phyloP scores from a whole-genome alignment of 1,140 invertebrate species.

The Drosophila elegans region DNA sequence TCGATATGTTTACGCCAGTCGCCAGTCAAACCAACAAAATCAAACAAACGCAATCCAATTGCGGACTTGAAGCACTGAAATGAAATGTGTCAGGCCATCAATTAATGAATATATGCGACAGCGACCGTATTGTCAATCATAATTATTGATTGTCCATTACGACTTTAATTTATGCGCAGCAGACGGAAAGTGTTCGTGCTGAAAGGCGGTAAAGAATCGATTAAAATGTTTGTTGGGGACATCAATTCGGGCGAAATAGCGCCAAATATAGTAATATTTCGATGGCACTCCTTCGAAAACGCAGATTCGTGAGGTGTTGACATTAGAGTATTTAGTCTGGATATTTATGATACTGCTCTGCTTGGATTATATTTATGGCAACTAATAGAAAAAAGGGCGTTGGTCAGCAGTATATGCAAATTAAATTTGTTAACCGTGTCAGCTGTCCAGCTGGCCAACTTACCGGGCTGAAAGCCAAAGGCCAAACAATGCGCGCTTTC shows the following conservation, averaged over 20 bases:
- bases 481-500: slow-evolving; percentile 66
- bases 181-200: slow-evolving; percentile 61
- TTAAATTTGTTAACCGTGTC: slow-evolving; percentile 63
- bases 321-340: slow-evolving; percentile 51
- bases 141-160: slow-evolving; percentile 79
- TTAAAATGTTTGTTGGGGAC: slow-evolving; percentile 67
- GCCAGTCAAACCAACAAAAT: slow-evolving; percentile 15
- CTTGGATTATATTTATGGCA: slow-evolving; percentile 59
- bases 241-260: slow-evolving; percentile 49
- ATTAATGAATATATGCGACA: slow-evolving; percentile 46
- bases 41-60: slow-evolving; percentile 38
- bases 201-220: slow-evolving; percentile 79
- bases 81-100: slow-evolving; percentile 50
- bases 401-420: slow-evolving; percentile 48
- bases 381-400: slow-evolving; percentile 43
- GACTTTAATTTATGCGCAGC: slow-evolving; percentile 65
- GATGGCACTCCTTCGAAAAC: slow-evolving; percentile 15
- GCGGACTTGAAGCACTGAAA: slow-evolving; percentile 13
- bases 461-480: slow-evolving; percentile 29
- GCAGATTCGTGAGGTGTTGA: slow-evolving; percentile 50
- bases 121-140: slow-evolving; percentile 70
- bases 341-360: slow-evolving; percentile 60
- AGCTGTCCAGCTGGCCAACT: slow-evolving; percentile 29
- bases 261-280: slow-evolving; percentile 19
- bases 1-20: slow-evolving; percentile 10